Evolutionary conservation across 2,797 vertebrate species (phyloP).

Genomic region (Cheirogaleus major): DNA sequence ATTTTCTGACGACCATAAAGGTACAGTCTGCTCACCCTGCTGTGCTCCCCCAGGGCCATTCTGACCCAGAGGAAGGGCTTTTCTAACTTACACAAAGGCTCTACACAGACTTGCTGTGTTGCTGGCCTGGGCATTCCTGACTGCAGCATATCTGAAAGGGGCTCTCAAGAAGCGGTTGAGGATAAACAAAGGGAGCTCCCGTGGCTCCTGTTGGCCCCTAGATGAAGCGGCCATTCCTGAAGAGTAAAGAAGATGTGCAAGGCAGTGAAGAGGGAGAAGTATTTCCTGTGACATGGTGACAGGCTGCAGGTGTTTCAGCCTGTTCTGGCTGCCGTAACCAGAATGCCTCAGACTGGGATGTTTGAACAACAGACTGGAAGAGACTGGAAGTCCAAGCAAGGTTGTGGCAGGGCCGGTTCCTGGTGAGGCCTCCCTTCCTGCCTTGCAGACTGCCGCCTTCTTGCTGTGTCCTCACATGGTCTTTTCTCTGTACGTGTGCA

Average conservation of each 20-base stretch:
- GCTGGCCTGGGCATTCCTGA: neutral
- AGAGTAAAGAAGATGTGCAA: neutral
- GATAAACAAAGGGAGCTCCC: neutral
- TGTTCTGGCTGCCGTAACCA: neutral
- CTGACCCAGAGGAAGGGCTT: neutral
- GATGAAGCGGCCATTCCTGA: neutral
- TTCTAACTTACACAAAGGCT: neutral
- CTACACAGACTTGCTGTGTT: neutral
- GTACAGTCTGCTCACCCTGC: neutral
- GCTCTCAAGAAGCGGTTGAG: neutral
- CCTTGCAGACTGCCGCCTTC: neutral
- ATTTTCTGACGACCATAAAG: neutral
- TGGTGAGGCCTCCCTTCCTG: neutral
- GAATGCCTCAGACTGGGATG: too few relatives aligned
- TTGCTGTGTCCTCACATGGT: neutral
- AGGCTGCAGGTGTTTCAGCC: neutral
- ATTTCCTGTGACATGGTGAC: neutral
- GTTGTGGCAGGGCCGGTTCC: neutral
- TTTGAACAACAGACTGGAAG: neutral
- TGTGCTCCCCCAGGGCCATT: neutral
- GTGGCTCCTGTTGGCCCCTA: too few relatives aligned
- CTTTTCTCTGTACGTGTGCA: neutral
- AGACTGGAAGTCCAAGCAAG: neutral
- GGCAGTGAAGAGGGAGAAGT: neutral
- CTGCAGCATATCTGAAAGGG: neutral